Conservation (phyloP, 2,888 invertebrate genomes). For the Phalangium opilio region DNA sequence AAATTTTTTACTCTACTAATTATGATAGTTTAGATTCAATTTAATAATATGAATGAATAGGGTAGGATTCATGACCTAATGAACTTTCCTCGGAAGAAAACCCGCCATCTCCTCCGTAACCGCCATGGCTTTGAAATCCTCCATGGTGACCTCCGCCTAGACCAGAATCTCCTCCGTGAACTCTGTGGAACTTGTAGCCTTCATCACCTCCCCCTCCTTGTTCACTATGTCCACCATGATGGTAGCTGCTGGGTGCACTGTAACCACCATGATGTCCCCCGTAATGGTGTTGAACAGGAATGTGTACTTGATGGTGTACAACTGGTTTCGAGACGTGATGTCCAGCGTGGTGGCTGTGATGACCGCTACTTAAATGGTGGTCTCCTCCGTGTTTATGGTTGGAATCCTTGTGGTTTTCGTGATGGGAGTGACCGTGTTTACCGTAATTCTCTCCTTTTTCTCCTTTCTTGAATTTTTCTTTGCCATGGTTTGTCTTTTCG, state of each 20-base stretch:
- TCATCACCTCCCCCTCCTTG: background rate
- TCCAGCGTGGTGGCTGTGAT: constrained; percentile 3
- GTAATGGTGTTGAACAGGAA: constrained; percentile 10
- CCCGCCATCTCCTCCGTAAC: constrained; percentile 6
- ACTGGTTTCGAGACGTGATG: constrained; percentile 2
- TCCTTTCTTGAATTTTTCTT: constrained; percentile 12
- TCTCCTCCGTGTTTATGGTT: background rate
- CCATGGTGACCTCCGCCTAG: background rate
- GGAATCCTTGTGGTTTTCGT: constrained; percentile 8
- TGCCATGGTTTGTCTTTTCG: constrained; percentile 13
- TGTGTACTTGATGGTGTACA: constrained; percentile 10
- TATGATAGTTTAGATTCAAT: too few species aligned
- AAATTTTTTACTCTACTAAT: too few species aligned
- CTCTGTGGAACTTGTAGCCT: background rate
- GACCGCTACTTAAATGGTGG: background rate
- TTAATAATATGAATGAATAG: too few species aligned
- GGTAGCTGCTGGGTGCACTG: constrained; percentile 7
- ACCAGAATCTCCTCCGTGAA: too few species aligned
- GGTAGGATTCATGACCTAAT: too few species aligned
- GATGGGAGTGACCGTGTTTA: constrained; percentile 11
- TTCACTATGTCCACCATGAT: constrained; percentile 5
- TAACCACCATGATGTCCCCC: constrained; percentile 9
- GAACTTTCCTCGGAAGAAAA: too few species aligned
- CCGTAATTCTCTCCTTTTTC: constrained; percentile 13
- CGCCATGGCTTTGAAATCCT: background rate